A percentile compares a stretch with the other conserved stretches of the same genome.
Conservation (phyloP, 2,888 invertebrate genomes). For the Drosophila demipolita region DNA sequence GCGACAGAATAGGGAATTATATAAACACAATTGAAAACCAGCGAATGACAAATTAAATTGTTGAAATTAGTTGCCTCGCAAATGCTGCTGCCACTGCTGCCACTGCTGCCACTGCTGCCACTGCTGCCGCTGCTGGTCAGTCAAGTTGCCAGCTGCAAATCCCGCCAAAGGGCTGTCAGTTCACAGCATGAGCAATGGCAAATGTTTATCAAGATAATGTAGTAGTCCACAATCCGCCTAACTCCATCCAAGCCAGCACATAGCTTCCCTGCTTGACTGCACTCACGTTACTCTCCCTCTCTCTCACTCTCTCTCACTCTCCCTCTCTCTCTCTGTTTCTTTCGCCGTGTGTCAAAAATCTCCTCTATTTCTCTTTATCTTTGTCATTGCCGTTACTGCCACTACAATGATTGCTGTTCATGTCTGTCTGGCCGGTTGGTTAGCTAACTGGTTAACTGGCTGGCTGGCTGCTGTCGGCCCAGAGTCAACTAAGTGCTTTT, state of each 20-base stretch:
- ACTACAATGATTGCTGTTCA: constrained; percentile 57
- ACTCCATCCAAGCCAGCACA: constrained; percentile 32
- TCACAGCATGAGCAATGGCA: constrained; percentile 46
- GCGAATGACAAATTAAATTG: constrained; percentile 65
- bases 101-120: constrained; percentile 12
- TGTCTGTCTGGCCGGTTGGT: constrained; percentile 15
- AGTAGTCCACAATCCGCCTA: constrained; percentile 70
- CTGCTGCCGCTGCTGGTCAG: constrained; percentile 33
- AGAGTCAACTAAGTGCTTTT: constrained; percentile 42
- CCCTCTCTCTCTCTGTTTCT: background rate
- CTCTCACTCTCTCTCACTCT: constrained; percentile 21
- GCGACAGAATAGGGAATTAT: constrained; percentile 13
- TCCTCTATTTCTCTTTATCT: constrained; percentile 12
- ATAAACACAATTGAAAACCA: constrained; percentile 32
- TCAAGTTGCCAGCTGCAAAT: constrained; percentile 27
- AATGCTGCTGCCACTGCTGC: background rate
- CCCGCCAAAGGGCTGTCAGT: constrained; percentile 31
- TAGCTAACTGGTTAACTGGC: constrained; percentile 12
- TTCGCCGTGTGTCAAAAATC: background rate
- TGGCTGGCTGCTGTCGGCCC: constrained; percentile 25
- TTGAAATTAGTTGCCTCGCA: constrained; percentile 31
- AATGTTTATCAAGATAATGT: constrained; percentile 75
- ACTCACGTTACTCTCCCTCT: constrained; percentile 61
- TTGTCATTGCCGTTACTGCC: constrained; percentile 56
- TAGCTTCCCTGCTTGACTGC: constrained; percentile 56